These are phyloP conservation scores for Corydoras maculifer DNA, from an alignment of 2,113 vertebrate species.

Conservation along the genomic window DNA sequence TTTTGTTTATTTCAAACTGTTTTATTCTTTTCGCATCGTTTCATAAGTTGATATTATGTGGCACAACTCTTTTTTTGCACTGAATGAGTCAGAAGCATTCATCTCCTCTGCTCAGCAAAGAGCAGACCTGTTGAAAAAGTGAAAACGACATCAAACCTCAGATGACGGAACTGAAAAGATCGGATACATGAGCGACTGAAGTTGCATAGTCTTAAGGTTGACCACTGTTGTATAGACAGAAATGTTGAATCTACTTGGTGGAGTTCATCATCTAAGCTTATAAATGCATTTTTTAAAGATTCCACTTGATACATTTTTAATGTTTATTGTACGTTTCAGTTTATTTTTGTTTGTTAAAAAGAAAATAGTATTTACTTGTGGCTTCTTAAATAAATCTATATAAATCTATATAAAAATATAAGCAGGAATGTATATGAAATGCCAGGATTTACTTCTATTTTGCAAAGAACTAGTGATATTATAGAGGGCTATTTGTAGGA, in stretches of 20 bases:
- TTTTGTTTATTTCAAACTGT: conserved; percentile 61
- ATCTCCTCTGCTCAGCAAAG: conserved; percentile 74
- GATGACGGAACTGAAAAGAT: conserved; percentile 63
- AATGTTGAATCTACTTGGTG: conserved; percentile 65
- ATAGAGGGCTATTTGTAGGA: conserved; percentile 90
- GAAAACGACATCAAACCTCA: conserved; percentile 75
- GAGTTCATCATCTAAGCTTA: conserved; percentile 56
- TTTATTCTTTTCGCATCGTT: conserved; percentile 58
- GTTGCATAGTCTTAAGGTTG: conserved; percentile 80
- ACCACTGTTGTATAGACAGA: conserved; percentile 85
- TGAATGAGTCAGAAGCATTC: conserved; percentile 68
- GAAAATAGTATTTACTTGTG: conserved; percentile 93
- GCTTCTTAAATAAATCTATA: conserved; percentile 83
- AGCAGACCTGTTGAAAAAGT: conserved; percentile 66
- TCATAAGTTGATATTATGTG: conserved; percentile 51
- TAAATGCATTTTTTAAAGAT: conserved; percentile 67
- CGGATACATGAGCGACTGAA: conserved; percentile 63
- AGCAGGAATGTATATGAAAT: conserved; percentile 95
- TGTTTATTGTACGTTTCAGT: conserved; percentile 84
- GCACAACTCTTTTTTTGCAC: conserved; percentile 79
- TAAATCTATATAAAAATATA: conserved; percentile 81
- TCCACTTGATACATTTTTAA: conserved; percentile 85
- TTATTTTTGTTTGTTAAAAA: conserved; percentile 67
- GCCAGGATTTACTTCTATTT: conserved; percentile 90
- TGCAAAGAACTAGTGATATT: conserved; percentile 90